Percentiles rank a stretch among this genome's conserved stretches.
Evolutionary conservation across 2,888 invertebrate genomes (phyloP).

Genomic region (Adelognathus sp.): DNA sequence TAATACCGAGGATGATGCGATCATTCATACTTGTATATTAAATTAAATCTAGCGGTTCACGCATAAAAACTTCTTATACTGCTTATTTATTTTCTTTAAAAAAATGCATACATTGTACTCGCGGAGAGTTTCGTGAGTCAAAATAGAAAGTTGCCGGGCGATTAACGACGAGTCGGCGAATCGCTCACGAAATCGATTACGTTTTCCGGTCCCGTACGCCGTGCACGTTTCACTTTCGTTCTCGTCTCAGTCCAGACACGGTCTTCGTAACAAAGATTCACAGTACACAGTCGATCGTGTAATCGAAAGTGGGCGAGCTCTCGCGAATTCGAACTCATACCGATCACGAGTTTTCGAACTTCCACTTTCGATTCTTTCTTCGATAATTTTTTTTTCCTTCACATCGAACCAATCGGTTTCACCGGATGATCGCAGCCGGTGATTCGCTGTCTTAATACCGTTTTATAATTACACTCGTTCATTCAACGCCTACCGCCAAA

Average conservation of each 20-base stretch:
- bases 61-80: too few relatives aligned
- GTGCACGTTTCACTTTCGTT: constrained; percentile 4
- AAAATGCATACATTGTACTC: too few relatives aligned
- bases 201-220: constrained; percentile 13
- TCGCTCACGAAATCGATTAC: constrained; percentile 26
- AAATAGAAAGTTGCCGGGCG: constrained; percentile 20
- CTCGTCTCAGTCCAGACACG: not conserved
- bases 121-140: not conserved
- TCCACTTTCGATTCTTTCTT: not conserved
- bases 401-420: too few relatives aligned
- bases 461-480: not conserved
- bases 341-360: not conserved
- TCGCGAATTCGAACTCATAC: not conserved
- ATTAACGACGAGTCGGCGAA: not conserved
- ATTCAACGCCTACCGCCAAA: not conserved
- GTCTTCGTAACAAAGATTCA: not conserved
- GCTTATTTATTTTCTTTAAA: too few relatives aligned
- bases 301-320: not conserved
- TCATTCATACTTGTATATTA: too few relatives aligned
- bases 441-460: too few relatives aligned
- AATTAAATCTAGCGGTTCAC: too few relatives aligned
- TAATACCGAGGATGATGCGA: too few relatives aligned
- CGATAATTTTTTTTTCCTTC: not conserved
- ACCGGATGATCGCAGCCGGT: too few relatives aligned
- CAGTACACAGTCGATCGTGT: not conserved